Conservation (phyloP, 2,888 invertebrate species). For the Ophonus ardosiacus region DNA sequence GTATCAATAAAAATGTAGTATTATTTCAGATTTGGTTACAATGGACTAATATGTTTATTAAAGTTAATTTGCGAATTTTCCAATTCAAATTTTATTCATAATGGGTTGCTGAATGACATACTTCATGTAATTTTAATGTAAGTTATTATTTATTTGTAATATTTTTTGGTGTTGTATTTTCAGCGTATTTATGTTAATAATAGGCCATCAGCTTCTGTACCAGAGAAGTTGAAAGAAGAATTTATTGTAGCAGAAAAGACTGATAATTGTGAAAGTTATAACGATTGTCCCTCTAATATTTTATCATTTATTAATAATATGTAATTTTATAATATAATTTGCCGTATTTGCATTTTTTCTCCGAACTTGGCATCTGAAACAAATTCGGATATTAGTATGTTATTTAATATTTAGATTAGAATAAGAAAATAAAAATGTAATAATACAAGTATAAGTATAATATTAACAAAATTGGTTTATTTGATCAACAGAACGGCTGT, state of each 20-base stretch:
- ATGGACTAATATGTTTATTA: constrained; percentile 7
- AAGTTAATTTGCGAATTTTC: constrained; percentile 19
- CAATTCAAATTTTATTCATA: neutral
- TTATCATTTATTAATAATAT: neutral
- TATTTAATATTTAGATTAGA: neutral
- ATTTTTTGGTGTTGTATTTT: neutral
- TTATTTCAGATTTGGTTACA: constrained; percentile 6
- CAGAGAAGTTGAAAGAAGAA: neutral
- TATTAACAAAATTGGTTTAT: constrained; percentile 10
- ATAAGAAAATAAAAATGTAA: neutral
- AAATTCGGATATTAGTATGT: too few relatives aligned
- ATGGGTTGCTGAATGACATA: constrained; percentile 14
- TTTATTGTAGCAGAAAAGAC: neutral
- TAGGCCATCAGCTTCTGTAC: constrained; percentile 3
- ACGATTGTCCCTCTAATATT: neutral
- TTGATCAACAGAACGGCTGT: constrained; percentile 18
- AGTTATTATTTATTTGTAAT: neutral
- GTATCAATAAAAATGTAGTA: neutral
- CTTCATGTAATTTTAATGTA: constrained; percentile 36
- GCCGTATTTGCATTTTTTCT: too few relatives aligned
- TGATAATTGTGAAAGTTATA: neutral
- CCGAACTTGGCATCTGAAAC: too few relatives aligned
- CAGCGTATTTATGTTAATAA: neutral
- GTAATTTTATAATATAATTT: too few relatives aligned
- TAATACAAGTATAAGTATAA: neutral